Percentiles rank a stretch among this genome's conserved stretches.
phyloP scores from a whole-genome alignment of 1,140 invertebrate genomes.

The Phenacoccus solenopsis region DNA sequence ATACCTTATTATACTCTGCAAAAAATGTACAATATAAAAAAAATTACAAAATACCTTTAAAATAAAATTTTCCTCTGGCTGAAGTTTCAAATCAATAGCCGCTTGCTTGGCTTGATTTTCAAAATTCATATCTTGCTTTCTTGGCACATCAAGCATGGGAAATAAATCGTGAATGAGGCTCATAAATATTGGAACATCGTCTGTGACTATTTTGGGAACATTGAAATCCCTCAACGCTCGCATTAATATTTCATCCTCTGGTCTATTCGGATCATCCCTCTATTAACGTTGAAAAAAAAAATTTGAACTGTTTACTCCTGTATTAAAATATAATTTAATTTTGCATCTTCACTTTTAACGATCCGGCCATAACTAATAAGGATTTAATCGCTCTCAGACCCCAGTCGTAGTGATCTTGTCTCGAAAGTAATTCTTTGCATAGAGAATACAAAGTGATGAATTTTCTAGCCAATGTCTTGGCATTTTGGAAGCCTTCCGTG shows the following conservation, averaged over 20 bases:
- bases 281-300: slow-evolving; percentile 25
- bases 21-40: no score
- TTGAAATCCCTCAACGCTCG: slow-evolving; percentile 84
- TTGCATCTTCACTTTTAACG: slow-evolving; percentile 45
- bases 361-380: slow-evolving; percentile 80
- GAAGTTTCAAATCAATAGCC: slow-evolving; percentile 67
- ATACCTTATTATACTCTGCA: no score
- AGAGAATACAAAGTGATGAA: slow-evolving; percentile 83
- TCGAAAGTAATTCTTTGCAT: slow-evolving; percentile 74
- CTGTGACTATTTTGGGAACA: slow-evolving; percentile 81
- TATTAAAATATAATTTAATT: neutral
- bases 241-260: slow-evolving; percentile 68
- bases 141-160: slow-evolving; percentile 74
- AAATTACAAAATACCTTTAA: slow-evolving; percentile 46
- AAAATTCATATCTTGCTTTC: slow-evolving; percentile 69
- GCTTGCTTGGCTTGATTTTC: slow-evolving; percentile 65
- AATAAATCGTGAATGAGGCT: slow-evolving; percentile 82
- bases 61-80: slow-evolving; percentile 83
- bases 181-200: slow-evolving; percentile 82
- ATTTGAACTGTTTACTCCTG: neutral
- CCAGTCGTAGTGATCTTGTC: slow-evolving; percentile 94
- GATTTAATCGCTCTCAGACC: slow-evolving; percentile 85
- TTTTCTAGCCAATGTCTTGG: slow-evolving; percentile 70
- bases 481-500: slow-evolving; percentile 82
- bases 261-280: slow-evolving; percentile 50